Conservation (phyloP, 2,888 invertebrate species). For the Hecatera dysodea region DNA sequence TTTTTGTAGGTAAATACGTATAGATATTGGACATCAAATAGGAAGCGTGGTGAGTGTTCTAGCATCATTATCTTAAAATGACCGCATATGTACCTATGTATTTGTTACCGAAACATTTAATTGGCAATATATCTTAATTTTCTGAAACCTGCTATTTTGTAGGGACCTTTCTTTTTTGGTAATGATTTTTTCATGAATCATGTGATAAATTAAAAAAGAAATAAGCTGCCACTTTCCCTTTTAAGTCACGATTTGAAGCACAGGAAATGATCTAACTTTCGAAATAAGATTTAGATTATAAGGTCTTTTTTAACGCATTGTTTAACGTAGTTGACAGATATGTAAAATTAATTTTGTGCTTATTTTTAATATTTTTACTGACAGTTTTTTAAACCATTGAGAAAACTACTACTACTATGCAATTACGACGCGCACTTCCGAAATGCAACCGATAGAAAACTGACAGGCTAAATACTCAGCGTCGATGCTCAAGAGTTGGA, state of each 20-base stretch:
- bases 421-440: no score
- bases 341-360: no score
- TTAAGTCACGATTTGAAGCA: background rate
- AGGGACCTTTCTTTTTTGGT: slow-evolving; percentile 21
- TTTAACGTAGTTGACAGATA: no score
- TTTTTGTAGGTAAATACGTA: background rate
- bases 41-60: slow-evolving; percentile 20
- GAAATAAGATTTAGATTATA: slow-evolving; percentile 11
- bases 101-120: background rate
- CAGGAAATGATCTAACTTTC: slow-evolving; percentile 19
- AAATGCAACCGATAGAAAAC: no score
- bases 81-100: background rate
- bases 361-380: no score
- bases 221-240: slow-evolving; percentile 1
- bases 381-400: no score
- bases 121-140: slow-evolving; percentile 16
- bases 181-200: slow-evolving; percentile 7
- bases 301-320: no score
- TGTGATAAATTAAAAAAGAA: background rate
- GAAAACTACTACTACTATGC: no score
- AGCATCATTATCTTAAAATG: background rate
- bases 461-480: no score
- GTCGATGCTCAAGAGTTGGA: no score
- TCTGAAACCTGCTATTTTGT: background rate
- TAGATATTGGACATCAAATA: background rate